Conservation (phyloP, 2,888 invertebrate genomes). For the Caenorhabditis parvicauda region DNA sequence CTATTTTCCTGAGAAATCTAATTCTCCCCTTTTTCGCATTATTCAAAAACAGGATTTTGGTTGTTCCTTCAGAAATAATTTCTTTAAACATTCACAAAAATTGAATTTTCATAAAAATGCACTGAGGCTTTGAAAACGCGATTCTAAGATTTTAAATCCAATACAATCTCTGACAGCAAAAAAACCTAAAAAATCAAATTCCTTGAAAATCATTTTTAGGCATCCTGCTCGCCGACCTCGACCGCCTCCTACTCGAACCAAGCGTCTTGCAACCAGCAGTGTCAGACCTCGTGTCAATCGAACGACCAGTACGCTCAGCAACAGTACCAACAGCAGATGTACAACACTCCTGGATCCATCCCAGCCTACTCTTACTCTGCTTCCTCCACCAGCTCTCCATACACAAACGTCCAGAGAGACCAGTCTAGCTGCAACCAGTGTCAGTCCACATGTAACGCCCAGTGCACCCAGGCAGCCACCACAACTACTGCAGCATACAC, state of each 20-base stretch:
- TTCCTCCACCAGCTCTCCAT: conserved; percentile 22
- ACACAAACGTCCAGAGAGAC: conserved; percentile 8
- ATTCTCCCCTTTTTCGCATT: too few species aligned
- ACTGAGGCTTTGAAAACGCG: too few species aligned
- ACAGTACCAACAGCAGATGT: conserved; percentile 33
- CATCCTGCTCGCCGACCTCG: too few species aligned
- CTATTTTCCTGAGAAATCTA: too few species aligned
- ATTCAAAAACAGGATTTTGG: too few species aligned
- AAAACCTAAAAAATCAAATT: conserved; percentile 10
- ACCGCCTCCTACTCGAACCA: too few species aligned
- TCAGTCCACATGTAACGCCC: conserved; percentile 27
- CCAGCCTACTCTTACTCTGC: conserved; percentile 21
- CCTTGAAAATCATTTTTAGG: too few species aligned
- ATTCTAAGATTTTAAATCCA: too few species aligned
- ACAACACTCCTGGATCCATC: conserved; percentile 33
- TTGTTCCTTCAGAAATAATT: too few species aligned
- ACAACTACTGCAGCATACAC: conserved; percentile 17
- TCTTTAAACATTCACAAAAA: too few species aligned
- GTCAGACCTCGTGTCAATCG: conserved; percentile 27
- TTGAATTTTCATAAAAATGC: too few species aligned
- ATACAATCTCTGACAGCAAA: not conserved
- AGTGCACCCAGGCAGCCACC: conserved; percentile 20
- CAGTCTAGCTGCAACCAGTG: conserved; percentile 32
- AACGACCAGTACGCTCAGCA: conserved; percentile 38
- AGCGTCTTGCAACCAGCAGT: conserved; percentile 31